Conservation (phyloP, 2,797 vertebrate species). For the Poecilia wingei region DNA sequence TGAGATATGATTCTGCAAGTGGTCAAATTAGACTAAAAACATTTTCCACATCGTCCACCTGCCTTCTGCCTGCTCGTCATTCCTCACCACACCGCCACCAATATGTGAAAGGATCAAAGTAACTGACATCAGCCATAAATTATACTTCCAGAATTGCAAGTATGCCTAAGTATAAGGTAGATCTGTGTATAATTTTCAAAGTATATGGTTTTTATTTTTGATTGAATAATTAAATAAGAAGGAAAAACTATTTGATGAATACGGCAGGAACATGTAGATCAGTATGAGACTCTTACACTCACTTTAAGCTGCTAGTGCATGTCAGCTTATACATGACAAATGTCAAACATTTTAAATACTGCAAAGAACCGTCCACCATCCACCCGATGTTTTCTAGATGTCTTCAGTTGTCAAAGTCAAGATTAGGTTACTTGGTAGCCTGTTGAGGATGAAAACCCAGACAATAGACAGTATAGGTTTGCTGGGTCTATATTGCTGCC, state of each 20-base stretch:
- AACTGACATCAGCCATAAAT: neutral
- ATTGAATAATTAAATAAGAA: neutral
- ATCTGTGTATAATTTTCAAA: neutral
- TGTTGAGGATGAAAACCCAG: neutral
- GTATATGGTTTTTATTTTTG: neutral
- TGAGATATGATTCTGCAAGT: neutral
- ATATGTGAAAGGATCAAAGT: neutral
- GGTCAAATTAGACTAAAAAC: neutral
- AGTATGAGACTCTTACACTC: neutral
- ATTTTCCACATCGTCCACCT: neutral
- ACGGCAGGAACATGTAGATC: neutral
- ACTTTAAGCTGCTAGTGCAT: neutral
- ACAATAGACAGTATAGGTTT: neutral
- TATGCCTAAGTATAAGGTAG: neutral
- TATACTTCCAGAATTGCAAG: neutral
- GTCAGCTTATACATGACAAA: neutral
- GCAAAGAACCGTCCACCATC: neutral
- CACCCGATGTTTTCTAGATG: neutral
- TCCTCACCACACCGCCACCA: neutral
- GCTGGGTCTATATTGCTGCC: neutral
- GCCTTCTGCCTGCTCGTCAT: neutral
- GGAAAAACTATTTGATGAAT: neutral
- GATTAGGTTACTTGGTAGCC: neutral
- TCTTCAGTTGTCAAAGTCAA: neutral
- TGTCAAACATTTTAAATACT: neutral